Base-by-base conservation (phyloP, 92 coral and sea anemone species). In the Siderastrea siderea region DNA sequence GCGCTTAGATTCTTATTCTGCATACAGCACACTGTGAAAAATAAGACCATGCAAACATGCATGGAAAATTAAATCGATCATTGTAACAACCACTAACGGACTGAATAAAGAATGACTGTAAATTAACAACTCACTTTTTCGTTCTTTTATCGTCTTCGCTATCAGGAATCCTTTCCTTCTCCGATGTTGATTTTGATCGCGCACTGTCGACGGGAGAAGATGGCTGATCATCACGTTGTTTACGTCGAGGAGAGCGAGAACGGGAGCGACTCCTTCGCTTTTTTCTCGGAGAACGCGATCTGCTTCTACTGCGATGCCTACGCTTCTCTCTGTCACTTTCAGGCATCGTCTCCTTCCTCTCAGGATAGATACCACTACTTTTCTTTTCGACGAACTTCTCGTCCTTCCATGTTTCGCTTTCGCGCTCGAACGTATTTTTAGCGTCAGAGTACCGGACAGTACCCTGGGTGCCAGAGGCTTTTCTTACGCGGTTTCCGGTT, bases 251-350 rank as follows among this genome's bases (percentile, higher is more conserved):
- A 47, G 91, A 88, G 47, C 77, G 84, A 62, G 96, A 94, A 57
- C 84, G 90, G 16, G 96, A 88, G 7, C 94, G 91, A 66, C 83
- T 89, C 47, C 87, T 84, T 13, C 86, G 89, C 84, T 90, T 93
- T 45, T 91, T 87, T 76, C 86, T 72, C 3, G 99, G 98, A 46
- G 98, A 95, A 62, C 74, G 90, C 53, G 99, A 97, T 74, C 96
- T 94, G 79, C 98, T 95, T 70, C 99, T 94, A 44, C 93, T 90
- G 17, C 96, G 91, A 78, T 77, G 93, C 77, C 83, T 95, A 71
- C 87, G 95, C 71, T 91, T 95, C 71, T 91, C 96, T 54, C 94
- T 92, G 61, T 97, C 99, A 15, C 94, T 93, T 50, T 94, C 96
- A 85, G 93, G 92, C 98, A 95, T 95, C 5, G 12, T 81, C 52